phyloP scores from a whole-genome alignment of 2,888 invertebrate genomes.

The Vannuccia rotundouncinata region DNA sequence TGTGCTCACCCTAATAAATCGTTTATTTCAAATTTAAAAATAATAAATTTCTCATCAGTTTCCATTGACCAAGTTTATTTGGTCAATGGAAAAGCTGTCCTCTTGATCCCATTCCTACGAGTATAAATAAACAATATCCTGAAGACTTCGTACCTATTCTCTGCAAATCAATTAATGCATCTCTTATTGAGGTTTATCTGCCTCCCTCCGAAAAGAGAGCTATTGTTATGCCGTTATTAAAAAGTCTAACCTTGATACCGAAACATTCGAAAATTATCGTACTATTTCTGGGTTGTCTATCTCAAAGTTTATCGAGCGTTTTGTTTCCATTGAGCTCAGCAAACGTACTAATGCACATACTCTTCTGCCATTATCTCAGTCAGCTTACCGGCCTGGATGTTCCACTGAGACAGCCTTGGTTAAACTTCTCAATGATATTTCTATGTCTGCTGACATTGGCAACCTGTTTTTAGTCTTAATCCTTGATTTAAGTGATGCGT shows the following conservation, averaged over 20 bases:
- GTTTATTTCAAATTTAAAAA: too few species aligned
- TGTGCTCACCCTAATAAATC: too few species aligned
- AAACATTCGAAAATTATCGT: constrained; percentile 15
- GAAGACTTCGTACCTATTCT: constrained; percentile 7
- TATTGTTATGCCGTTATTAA: neutral
- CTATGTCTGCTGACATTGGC: too few species aligned
- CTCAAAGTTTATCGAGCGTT: constrained; percentile 6
- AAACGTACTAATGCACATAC: neutral
- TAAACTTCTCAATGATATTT: constrained; percentile 23
- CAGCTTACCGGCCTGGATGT: constrained; percentile 24
- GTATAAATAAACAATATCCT: too few species aligned
- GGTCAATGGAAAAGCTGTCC: constrained; percentile 13
- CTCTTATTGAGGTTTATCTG: neutral
- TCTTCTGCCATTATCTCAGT: constrained; percentile 11
- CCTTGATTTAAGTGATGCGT: too few species aligned
- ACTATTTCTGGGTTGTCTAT: constrained; percentile 12
- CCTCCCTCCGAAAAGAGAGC: constrained; percentile 8
- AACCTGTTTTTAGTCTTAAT: too few species aligned
- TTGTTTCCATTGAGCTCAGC: constrained; percentile 16
- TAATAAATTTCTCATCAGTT: too few species aligned
- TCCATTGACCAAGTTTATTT: too few species aligned
- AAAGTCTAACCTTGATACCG: too few species aligned
- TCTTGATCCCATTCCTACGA: constrained; percentile 16
- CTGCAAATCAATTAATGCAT: neutral
- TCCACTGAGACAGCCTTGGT: constrained; percentile 21